These are phyloP conservation scores for Eremobia ochroleuca DNA, from an alignment of 2,888 invertebrate species.

Conservation along the genomic window DNA sequence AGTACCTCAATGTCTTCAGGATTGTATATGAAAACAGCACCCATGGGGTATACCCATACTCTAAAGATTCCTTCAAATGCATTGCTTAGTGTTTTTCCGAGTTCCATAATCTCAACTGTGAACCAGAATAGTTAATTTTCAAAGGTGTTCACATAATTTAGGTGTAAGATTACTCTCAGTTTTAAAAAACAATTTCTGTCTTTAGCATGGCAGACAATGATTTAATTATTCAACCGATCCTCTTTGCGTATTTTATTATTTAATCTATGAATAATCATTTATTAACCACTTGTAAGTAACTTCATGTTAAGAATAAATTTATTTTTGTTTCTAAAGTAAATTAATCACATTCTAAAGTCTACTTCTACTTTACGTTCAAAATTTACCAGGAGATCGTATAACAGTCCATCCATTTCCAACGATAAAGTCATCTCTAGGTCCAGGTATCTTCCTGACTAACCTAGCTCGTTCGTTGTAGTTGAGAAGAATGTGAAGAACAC, in stretches of 20 bases:
- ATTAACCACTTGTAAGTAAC: too few species aligned
- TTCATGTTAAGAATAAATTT: neutral
- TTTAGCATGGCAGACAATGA: neutral
- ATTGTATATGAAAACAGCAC: slow-evolving; percentile 51
- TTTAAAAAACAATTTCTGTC: neutral
- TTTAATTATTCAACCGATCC: neutral
- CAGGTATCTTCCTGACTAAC: slow-evolving; percentile 74
- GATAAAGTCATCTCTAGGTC: slow-evolving; percentile 72
- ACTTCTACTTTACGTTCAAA: neutral
- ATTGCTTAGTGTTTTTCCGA: slow-evolving; percentile 68
- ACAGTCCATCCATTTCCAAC: slow-evolving; percentile 73
- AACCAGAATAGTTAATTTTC: slow-evolving; percentile 8
- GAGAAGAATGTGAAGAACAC: slow-evolving; percentile 69
- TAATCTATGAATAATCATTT: neutral
- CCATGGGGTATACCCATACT: slow-evolving; percentile 73
- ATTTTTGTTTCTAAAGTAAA: neutral
- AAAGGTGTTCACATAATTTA: neutral
- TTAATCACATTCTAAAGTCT: neutral
- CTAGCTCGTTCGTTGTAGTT: slow-evolving; percentile 75
- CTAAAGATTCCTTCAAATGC: slow-evolving; percentile 75
- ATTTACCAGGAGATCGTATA: slow-evolving; percentile 72
- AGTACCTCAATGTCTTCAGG: slow-evolving; percentile 62
- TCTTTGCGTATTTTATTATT: neutral
- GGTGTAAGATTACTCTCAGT: neutral
- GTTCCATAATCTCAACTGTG: slow-evolving; percentile 76